A percentile compares a stretch with the other conserved stretches of the same genome.
Conservation (phyloP, 2,797 vertebrate species). For the Parambassis ranga region DNA sequence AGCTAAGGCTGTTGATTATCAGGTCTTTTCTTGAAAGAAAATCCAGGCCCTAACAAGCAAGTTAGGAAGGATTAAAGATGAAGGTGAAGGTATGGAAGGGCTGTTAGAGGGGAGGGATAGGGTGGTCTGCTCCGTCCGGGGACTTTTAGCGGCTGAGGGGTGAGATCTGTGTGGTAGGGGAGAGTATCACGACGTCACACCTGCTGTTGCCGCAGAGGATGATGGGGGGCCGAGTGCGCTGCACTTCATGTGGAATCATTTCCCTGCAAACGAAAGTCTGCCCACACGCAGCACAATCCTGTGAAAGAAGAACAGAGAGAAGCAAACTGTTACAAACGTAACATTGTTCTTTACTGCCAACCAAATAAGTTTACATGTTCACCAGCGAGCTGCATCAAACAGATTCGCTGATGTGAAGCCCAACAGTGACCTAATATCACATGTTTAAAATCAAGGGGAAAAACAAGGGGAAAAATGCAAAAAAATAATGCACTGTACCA, state of each 20-base stretch:
- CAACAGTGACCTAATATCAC: too few species aligned
- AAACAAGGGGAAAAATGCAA: too few species aligned
- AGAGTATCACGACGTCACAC: constrained; percentile 83
- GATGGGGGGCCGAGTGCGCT: constrained; percentile 77
- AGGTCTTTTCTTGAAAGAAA: constrained; percentile 30
- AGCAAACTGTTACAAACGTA: constrained; percentile 1
- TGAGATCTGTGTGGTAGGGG: constrained; percentile 59
- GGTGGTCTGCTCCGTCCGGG: constrained; percentile 57
- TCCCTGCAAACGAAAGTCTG: constrained; percentile 86
- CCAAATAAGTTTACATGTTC: too few species aligned
- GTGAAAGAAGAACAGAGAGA: constrained; percentile 54
- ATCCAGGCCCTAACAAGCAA: constrained; percentile 33
- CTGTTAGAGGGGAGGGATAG: constrained; percentile 49
- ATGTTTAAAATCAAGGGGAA: too few species aligned
- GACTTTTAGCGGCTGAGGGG: constrained; percentile 85
- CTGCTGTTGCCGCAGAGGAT: constrained; percentile 84
- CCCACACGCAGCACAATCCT: constrained; percentile 85
- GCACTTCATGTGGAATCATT: constrained; percentile 99
- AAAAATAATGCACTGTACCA: too few species aligned
- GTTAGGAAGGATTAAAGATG: constrained; percentile 42
- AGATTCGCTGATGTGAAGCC: too few species aligned
- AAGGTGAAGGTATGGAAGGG: constrained; percentile 45
- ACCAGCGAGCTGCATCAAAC: too few species aligned
- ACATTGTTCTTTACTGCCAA: too few species aligned
- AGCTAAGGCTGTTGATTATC: constrained; percentile 21